A percentile compares a stretch with the other conserved stretches of the same genome.
phyloP scores from a whole-genome alignment of 2,797 vertebrate species.

The Oryzias dopingdopingensis region DNA sequence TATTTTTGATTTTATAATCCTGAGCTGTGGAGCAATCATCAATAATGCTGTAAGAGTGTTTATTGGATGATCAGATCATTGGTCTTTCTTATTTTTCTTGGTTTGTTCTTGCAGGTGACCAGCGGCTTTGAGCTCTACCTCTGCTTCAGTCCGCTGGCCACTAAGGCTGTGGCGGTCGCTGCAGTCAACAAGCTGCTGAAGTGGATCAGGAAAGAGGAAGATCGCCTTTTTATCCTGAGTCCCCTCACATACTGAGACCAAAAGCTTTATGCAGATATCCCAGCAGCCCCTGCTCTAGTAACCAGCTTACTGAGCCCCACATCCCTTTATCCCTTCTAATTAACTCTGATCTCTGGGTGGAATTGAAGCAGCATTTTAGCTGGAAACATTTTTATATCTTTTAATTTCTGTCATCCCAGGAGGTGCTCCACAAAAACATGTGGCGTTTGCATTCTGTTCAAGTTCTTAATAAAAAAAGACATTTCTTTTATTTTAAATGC shows the following conservation, averaged over 20 bases:
- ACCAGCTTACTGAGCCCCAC: conserved; percentile 13
- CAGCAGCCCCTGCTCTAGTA: conserved; percentile 4
- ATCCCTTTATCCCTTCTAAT: conserved; percentile 8
- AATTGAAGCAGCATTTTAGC: conserved; percentile 45
- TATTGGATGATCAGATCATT: not conserved
- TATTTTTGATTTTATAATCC: too few relatives aligned
- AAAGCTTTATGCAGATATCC: conserved; percentile 14
- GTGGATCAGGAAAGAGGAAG: conserved; percentile 98
- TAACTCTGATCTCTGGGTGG: conserved; percentile 7
- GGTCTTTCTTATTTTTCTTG: not conserved
- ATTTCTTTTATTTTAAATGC: conserved; percentile 11
- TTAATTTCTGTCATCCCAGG: conserved; percentile 15
- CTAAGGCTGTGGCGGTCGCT: conserved; percentile 84
- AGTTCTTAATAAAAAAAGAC: not conserved
- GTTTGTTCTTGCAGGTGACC: conserved; percentile 82
- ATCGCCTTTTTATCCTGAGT: conserved; percentile 94
- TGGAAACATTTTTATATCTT: conserved; percentile 38
- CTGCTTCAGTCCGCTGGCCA: conserved; percentile 94
- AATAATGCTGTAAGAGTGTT: too few relatives aligned
- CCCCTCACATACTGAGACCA: conserved; percentile 89
- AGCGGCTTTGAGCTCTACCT: conserved; percentile 96
- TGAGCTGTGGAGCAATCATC: too few relatives aligned
- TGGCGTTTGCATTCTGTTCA: conserved; percentile 13
- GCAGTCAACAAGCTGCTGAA: conserved; percentile 93
- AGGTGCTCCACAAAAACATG: not conserved